A percentile compares a stretch with the other conserved stretches of the same genome.
phyloP scores from a whole-genome alignment of 2,797 vertebrate genomes.

The Thalassophryne amazonica region DNA sequence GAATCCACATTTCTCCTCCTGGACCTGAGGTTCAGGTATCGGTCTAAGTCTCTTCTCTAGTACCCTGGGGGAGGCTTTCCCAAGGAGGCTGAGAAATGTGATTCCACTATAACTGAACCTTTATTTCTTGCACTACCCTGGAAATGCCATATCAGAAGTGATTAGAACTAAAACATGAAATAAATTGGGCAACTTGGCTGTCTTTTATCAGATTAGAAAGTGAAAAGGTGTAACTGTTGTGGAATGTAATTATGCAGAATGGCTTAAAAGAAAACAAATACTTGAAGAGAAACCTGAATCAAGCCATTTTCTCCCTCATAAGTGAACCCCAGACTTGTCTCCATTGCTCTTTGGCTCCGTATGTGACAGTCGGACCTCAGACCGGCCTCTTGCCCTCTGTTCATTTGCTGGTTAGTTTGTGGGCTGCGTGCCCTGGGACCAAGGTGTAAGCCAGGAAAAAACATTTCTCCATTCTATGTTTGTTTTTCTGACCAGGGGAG shows the following conservation, averaged over 20 bases:
- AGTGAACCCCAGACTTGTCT: slow-evolving; percentile 33
- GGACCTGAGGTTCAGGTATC: too few relatives aligned
- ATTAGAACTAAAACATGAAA: not conserved
- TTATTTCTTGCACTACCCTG: not conserved
- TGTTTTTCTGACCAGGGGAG: slow-evolving; percentile 71
- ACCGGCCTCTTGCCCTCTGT: slow-evolving; percentile 46
- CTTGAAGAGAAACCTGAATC: slow-evolving; percentile 6
- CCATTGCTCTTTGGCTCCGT: slow-evolving; percentile 6
- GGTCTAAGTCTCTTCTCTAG: too few relatives aligned
- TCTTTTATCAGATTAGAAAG: not conserved
- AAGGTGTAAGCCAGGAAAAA: slow-evolving; percentile 73
- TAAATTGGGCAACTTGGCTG: not conserved
- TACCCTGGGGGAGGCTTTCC: too few relatives aligned
- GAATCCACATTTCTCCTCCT: too few relatives aligned
- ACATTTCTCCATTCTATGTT: slow-evolving; percentile 58
- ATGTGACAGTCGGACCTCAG: slow-evolving; percentile 52
- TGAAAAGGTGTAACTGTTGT: not conserved
- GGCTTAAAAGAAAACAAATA: not conserved
- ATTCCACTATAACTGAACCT: too few relatives aligned
- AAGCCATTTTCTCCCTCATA: slow-evolving; percentile 23
- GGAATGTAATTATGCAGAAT: slow-evolving; percentile 3
- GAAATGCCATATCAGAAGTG: not conserved
- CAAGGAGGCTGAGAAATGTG: too few relatives aligned
- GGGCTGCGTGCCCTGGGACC: slow-evolving; percentile 53
- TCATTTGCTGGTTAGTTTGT: slow-evolving; percentile 47